Evolutionary conservation across 2,797 vertebrate genomes (phyloP).

Genomic region (Streptopelia turtur): DNA sequence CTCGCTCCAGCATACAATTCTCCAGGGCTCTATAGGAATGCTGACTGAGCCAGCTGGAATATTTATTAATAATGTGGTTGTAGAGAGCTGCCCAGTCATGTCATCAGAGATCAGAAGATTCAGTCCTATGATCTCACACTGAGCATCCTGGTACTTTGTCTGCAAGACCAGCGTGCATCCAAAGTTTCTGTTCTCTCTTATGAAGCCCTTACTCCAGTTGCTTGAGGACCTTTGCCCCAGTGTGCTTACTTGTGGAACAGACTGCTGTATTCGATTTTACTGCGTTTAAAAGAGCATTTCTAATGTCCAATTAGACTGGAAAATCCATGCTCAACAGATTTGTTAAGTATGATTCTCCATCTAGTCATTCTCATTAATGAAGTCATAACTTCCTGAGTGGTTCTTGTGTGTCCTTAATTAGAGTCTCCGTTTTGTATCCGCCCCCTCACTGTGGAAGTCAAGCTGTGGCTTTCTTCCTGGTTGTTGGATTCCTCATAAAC

Average conservation of each 20-base stretch:
- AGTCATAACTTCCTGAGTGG: slow-evolving; percentile 12
- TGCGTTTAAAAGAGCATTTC: slow-evolving; percentile 20
- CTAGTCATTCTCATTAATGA: slow-evolving; percentile 10
- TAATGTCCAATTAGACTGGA: slow-evolving; percentile 24
- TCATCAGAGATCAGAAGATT: background rate
- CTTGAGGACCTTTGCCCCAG: background rate
- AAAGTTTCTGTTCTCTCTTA: background rate
- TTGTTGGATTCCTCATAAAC: background rate
- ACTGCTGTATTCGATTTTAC: background rate
- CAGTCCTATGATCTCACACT: background rate
- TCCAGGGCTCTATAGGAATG: background rate
- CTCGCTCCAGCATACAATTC: background rate
- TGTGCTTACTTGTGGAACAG: background rate
- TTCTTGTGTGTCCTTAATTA: slow-evolving; percentile 29
- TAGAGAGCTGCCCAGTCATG: background rate
- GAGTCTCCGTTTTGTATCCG: background rate
- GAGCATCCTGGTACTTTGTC: background rate
- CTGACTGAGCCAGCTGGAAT: background rate
- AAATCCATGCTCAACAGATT: slow-evolving; percentile 23
- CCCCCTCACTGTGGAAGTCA: slow-evolving; percentile 7
- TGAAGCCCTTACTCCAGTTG: background rate
- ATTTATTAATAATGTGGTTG: background rate
- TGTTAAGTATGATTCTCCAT: slow-evolving; percentile 9
- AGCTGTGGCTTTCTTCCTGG: slow-evolving; percentile 23
- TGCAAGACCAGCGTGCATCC: background rate